Conservation (phyloP, 2,113 vertebrate genomes). For the Oophaga pumilio region DNA sequence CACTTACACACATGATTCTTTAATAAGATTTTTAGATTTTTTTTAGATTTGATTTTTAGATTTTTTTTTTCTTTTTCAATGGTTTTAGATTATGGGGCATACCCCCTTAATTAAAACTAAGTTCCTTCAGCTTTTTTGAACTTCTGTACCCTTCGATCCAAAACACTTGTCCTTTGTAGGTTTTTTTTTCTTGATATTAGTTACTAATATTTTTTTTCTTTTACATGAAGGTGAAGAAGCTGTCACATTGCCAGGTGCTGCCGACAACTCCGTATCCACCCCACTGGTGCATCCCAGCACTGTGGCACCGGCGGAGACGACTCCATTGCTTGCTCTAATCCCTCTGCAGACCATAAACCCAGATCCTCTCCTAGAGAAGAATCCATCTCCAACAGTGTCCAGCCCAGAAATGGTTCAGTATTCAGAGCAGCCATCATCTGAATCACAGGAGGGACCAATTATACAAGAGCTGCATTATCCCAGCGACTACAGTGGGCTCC, state of each 20-base stretch:
- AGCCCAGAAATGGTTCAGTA: slow-evolving; percentile 52
- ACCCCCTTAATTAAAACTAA: too few relatives aligned
- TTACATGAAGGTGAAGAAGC: slow-evolving; percentile 68
- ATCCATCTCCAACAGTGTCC: slow-evolving; percentile 61
- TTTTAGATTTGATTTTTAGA: too few relatives aligned
- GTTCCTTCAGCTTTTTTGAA: too few relatives aligned
- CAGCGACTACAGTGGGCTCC: slow-evolving; percentile 66
- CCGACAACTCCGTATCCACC: neutral
- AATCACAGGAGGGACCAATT: slow-evolving; percentile 68
- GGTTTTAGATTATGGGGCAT: too few relatives aligned
- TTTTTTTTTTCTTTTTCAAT: too few relatives aligned
- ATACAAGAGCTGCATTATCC: slow-evolving; percentile 62
- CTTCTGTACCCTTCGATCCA: too few relatives aligned
- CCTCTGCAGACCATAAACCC: slow-evolving; percentile 62
- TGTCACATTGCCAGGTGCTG: slow-evolving; percentile 62
- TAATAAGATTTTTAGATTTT: too few relatives aligned
- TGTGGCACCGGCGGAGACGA: slow-evolving; percentile 65
- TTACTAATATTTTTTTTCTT: slow-evolving; percentile 43
- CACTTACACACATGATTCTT: too few relatives aligned
- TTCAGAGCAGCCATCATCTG: slow-evolving; percentile 65
- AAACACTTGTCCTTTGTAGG: too few relatives aligned
- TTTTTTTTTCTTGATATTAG: neutral
- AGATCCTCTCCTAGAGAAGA: slow-evolving; percentile 51
- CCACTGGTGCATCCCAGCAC: slow-evolving; percentile 60
- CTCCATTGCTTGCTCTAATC: slow-evolving; percentile 61